Base-by-base conservation (phyloP, 1,140 invertebrate species). In the Brachionus rotundiformis region DNA sequence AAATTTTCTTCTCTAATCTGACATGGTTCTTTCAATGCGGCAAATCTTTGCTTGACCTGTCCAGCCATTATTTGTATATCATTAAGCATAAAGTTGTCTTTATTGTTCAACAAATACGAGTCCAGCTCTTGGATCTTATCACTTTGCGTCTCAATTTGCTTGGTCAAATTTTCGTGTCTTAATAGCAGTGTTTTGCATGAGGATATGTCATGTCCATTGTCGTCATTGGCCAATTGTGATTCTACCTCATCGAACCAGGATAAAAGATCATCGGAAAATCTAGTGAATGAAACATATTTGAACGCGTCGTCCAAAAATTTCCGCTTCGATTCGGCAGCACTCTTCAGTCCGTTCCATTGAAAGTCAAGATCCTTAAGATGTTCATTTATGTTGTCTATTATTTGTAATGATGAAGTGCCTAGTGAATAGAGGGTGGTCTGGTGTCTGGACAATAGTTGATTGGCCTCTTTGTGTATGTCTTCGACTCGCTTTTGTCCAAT, bases 201-300 rank as follows among this genome's bases (percentile, higher is more conserved):
- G 11, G 76, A 79, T 13, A 79, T 36, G 31, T 79, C 76, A n/a
- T 79, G 76, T 4, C 76, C 76, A 33, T 79, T 63, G 23, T 79
- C 76, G 23, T 79, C 76, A 33, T 23, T 63, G n/a, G 47, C 16
- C 23, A 79, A 41, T 23, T 79, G 44, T n/a, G 76, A 59, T 25
- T 79, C 47, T 3, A 63, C 76, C 27, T 79, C 76, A 16, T 79
- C 76, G 33, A 79, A 63, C 76, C 76, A 79, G 25, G 76, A 11
- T 1, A 79, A 23, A 13, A 79, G 25, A 29, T 79, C 76, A 25
- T 79, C 76, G 23, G 41, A 79, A 39, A 79, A 59, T 23, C 76
- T 33, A 11, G 47, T 63, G 7, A 79, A 63, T 19, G 29, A 36
- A 6, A 79, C 76, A 39, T 39, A 59, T 39, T 79, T 79, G 29